Evolutionary conservation across 2,797 vertebrate genomes (phyloP), one percentile per base, ranked within the genome.

Genomic region (Antrozous pallidus): DNA sequence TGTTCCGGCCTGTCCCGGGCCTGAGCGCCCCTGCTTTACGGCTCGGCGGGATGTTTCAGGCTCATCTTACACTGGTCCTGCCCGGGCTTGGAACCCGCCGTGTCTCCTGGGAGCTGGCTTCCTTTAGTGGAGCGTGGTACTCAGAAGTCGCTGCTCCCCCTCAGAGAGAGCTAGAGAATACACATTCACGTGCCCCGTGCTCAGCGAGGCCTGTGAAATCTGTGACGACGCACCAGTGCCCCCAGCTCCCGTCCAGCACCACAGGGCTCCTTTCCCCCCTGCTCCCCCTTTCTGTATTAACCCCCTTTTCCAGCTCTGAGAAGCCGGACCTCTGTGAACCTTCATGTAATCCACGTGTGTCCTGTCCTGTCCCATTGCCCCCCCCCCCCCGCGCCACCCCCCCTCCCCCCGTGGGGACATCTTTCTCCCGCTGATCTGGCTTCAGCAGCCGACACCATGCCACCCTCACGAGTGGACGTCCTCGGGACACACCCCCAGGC

Each of bases 141-240:
- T 70, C 24, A 0, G 22, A 22, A 20, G 8, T n/a, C 3, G 0
- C 14, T 3, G 31, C 14, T 47, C 36, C 73, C 54, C 36, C 24
- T 61, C 58, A n/a, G 40, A n/a, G 40, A n/a, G 17, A 47, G 33
- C 36, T 54, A 4, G 26, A 47, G 16, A 4, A 33, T 2, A 8
- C 8, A 8, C 1, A 61, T 28, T 61, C n/a, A n/a, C n/a, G n/a
- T n/a, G n/a, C n/a, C n/a, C 54, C 12, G 4, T 56, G 54, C 54
- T 0, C 42, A 2, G 18, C 7, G n/a, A 20, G 0, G 1, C 20
- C 28, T 24, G 10, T 56, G 16, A 16, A 49, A 38, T n/a, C 78
- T 11, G 0, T 13, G 40, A 10, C 2, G 20, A 38, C 17, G 1
- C 26, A 31, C 40, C 69, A 0, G 0, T 4, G 2, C 12, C 69